A percentile compares a stretch with the other conserved stretches of the same genome.
These are phyloP conservation scores for Dicrurus megarhynchus DNA, from an alignment of 2,113 vertebrate genomes.

Conservation along the genomic window DNA sequence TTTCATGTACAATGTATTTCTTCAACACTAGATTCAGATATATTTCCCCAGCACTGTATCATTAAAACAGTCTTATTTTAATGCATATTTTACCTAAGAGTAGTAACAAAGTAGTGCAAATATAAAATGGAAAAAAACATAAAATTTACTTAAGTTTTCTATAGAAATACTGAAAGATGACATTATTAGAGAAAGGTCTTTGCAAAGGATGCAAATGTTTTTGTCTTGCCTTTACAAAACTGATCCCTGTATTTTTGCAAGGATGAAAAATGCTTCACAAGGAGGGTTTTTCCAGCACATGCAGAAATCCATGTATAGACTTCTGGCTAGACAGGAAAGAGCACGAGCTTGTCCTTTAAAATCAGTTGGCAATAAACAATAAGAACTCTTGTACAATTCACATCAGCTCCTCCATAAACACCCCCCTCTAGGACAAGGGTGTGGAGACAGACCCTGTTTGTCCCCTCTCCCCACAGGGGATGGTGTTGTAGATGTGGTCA, in stretches of 20 bases:
- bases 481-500: not conserved
- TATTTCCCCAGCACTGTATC: not conserved
- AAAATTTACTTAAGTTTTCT: not conserved
- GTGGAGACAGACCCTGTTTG: fast-evolving
- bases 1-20: not conserved
- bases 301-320: slow-evolving; percentile 10
- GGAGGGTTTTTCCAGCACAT: not conserved
- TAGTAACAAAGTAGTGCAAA: not conserved
- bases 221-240: not conserved
- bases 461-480: not conserved
- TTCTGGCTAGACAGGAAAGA: not conserved
- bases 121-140: not conserved
- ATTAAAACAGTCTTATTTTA: not conserved
- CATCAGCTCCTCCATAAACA: not conserved
- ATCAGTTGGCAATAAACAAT: not conserved
- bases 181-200: not conserved
- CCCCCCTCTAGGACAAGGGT: fast-evolving
- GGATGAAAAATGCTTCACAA: not conserved
- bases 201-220: not conserved
- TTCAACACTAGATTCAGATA: not conserved
- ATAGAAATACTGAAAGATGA: not conserved
- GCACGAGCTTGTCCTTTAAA: not conserved
- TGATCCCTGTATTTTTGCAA: not conserved
- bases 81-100: not conserved
- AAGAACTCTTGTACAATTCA: not conserved